A percentile compares a stretch with the other conserved stretches of the same genome.
These are phyloP conservation scores for Mesocentrotus franciscanus DNA, from an alignment of 53 echinoderm and acorn worm genomes.

Conservation along the genomic window DNA sequence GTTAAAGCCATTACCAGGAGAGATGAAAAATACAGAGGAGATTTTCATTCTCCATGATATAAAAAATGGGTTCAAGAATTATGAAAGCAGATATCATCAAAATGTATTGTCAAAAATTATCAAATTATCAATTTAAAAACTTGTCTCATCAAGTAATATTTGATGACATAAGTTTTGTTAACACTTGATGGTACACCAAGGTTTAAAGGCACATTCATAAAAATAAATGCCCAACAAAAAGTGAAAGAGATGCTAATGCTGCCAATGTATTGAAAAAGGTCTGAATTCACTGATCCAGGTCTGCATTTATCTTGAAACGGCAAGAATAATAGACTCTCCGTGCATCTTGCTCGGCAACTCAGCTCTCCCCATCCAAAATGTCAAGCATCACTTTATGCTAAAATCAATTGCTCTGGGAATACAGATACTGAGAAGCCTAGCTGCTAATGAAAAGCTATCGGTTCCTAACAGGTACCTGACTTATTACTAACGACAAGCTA, in stretches of 20 bases:
- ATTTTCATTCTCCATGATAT: too few species aligned
- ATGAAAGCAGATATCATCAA: too few species aligned
- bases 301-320: background rate
- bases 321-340: background rate
- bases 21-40: too few species aligned
- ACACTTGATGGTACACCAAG: too few species aligned
- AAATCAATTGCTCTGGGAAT: conserved; percentile 17
- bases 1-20: too few species aligned
- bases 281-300: background rate
- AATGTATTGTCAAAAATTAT: too few species aligned
- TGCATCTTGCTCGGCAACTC: background rate
- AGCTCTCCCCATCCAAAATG: background rate
- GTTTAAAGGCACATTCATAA: too few species aligned
- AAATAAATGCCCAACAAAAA: background rate
- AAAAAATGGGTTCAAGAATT: too few species aligned
- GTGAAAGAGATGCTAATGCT: background rate
- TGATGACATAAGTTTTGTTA: too few species aligned
- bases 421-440: background rate
- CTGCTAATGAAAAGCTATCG: background rate
- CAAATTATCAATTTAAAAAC: too few species aligned
- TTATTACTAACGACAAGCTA: background rate
- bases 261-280: too few species aligned
- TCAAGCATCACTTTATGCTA: background rate
- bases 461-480: background rate
- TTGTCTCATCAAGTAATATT: too few species aligned